Evolutionary conservation across 2,113 vertebrate genomes (phyloP).

Genomic region (Myiopsitta monachus): DNA sequence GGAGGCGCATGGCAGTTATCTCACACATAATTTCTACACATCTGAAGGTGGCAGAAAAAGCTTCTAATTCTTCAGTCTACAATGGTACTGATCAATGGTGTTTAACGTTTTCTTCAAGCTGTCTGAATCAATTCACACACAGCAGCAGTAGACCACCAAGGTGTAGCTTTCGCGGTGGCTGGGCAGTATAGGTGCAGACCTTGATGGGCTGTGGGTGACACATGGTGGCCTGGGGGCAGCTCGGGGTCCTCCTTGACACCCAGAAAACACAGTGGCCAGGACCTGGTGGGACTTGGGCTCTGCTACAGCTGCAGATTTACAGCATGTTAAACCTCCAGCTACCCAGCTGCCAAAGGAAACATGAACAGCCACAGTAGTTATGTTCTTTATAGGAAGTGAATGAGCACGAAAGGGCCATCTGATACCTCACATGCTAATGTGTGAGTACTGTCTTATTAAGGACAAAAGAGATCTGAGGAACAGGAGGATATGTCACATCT

Average conservation of each 20-base stretch:
- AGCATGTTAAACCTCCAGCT: background rate
- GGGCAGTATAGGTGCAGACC: fast-evolving
- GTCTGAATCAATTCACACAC: background rate
- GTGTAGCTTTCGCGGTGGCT: background rate
- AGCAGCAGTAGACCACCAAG: background rate
- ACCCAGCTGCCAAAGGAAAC: constrained; percentile 47
- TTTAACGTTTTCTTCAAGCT: background rate
- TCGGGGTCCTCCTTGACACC: background rate
- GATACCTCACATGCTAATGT: background rate
- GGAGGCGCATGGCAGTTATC: background rate
- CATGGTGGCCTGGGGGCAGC: fast-evolving
- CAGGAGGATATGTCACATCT: background rate
- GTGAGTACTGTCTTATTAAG: background rate
- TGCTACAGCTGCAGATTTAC: constrained; percentile 19
- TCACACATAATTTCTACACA: background rate
- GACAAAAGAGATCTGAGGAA: background rate
- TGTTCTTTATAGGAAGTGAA: background rate
- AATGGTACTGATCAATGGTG: background rate
- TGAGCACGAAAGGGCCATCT: background rate
- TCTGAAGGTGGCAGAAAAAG: background rate
- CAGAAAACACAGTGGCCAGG: background rate
- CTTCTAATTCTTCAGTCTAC: background rate
- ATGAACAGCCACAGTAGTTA: background rate
- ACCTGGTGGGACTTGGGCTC: background rate
- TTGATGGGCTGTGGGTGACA: background rate